Conservation (phyloP, 2,113 vertebrate genomes). For the Cricetomys ansorgei region DNA sequence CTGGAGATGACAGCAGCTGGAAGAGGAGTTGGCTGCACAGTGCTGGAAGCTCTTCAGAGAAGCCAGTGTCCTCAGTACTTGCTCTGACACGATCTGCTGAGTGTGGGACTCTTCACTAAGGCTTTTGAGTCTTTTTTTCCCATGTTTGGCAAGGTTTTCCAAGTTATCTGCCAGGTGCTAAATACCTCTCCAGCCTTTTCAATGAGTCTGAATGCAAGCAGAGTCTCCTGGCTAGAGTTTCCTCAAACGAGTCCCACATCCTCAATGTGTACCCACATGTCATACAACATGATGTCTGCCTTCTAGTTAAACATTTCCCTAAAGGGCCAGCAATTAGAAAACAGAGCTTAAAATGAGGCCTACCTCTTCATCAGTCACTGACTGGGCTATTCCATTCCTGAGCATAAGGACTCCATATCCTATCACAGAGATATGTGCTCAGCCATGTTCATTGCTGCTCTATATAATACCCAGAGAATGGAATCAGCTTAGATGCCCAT, state of each 20-base stretch:
- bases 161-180: background rate
- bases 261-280: rapidly evolving
- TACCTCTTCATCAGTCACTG: background rate
- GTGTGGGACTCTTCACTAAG: background rate
- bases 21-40: too few relatives aligned
- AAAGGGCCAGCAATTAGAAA: background rate
- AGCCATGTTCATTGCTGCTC: too few relatives aligned
- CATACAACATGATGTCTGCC: background rate
- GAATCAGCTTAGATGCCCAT: background rate
- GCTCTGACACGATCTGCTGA: background rate
- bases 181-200: background rate
- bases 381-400: too few relatives aligned
- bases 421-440: background rate
- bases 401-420: background rate
- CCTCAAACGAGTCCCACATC: rapidly evolving
- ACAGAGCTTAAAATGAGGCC: background rate
- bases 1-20: rapidly evolving
- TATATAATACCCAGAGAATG: background rate
- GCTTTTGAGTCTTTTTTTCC: background rate
- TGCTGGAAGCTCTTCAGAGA: background rate
- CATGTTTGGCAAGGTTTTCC: background rate
- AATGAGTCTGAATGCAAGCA: background rate
- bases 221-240: background rate
- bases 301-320: background rate
- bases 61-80: background rate